These are phyloP conservation scores for Apocheima hispidaria DNA, from an alignment of 2,888 invertebrate species.

Conservation along the genomic window DNA sequence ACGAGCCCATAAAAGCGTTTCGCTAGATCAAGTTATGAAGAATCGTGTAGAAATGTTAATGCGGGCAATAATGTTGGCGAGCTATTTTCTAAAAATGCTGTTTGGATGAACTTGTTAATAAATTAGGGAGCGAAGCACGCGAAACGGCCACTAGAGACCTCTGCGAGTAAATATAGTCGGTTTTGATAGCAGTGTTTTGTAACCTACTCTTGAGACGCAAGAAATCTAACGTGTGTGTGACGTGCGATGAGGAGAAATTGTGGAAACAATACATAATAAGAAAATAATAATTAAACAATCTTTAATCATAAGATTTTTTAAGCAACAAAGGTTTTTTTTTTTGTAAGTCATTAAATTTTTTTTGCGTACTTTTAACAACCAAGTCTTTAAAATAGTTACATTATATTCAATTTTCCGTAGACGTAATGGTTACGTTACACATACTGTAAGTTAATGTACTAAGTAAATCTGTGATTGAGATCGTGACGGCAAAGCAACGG, in stretches of 20 bases:
- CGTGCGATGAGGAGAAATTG: no score
- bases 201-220: slow-evolving; percentile 44
- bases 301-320: no score
- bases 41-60: slow-evolving; percentile 50
- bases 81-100: slow-evolving; percentile 40
- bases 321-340: no score
- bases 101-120: slow-evolving; percentile 52
- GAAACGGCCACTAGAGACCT: slow-evolving; percentile 48
- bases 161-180: slow-evolving; percentile 49
- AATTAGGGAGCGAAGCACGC: slow-evolving; percentile 51
- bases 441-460: slow-evolving; percentile 27
- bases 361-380: not conserved
- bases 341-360: not conserved
- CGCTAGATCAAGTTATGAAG: slow-evolving; percentile 40
- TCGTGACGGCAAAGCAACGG: slow-evolving; percentile 43
- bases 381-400: not conserved
- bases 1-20: slow-evolving; percentile 31
- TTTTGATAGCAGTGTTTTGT: slow-evolving; percentile 47
- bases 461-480: slow-evolving; percentile 42
- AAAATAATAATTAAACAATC: no score
- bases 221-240: slow-evolving; percentile 1
- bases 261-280: not conserved
- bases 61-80: slow-evolving; percentile 50
- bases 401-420: not conserved
- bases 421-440: slow-evolving; percentile 5